phyloP scores from a whole-genome alignment of 2,888 invertebrate species.

The Scotopteryx bipunctaria region DNA sequence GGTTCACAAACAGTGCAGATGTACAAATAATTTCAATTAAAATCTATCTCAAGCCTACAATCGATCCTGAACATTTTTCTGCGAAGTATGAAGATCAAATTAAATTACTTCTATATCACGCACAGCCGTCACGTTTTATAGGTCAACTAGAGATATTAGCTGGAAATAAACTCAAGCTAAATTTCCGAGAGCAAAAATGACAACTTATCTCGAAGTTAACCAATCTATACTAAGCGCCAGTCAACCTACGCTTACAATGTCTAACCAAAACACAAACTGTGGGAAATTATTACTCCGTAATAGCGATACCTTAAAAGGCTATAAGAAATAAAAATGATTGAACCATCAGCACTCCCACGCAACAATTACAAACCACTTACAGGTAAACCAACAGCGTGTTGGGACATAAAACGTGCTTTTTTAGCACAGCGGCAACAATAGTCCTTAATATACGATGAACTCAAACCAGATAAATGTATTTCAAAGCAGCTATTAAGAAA shows the following conservation, averaged over 20 bases:
- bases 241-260: background rate
- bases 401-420: slow-evolving; percentile 42
- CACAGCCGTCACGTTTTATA: background rate
- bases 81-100: slow-evolving; percentile 2
- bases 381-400: slow-evolving; percentile 47
- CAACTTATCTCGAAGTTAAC: background rate
- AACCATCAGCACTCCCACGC: slow-evolving; percentile 44
- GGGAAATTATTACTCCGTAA: slow-evolving; percentile 20
- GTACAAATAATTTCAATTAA: too few species aligned
- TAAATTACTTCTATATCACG: background rate
- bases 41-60: background rate
- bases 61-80: slow-evolving; percentile 2
- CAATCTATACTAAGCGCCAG: background rate
- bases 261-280: background rate
- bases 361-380: slow-evolving; percentile 50
- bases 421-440: slow-evolving; percentile 28
- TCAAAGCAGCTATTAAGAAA: background rate
- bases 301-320: slow-evolving; percentile 38
- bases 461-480: slow-evolving; percentile 22
- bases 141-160: background rate
- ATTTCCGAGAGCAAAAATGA: background rate
- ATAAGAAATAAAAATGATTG: slow-evolving; percentile 39
- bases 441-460: slow-evolving; percentile 29
- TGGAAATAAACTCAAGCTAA: background rate
- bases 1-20: too few species aligned